Percentiles rank a stretch among this genome's conserved stretches.
Conservation (phyloP, 1,140 invertebrate genomes). For the Oncopodura yosiiana region DNA sequence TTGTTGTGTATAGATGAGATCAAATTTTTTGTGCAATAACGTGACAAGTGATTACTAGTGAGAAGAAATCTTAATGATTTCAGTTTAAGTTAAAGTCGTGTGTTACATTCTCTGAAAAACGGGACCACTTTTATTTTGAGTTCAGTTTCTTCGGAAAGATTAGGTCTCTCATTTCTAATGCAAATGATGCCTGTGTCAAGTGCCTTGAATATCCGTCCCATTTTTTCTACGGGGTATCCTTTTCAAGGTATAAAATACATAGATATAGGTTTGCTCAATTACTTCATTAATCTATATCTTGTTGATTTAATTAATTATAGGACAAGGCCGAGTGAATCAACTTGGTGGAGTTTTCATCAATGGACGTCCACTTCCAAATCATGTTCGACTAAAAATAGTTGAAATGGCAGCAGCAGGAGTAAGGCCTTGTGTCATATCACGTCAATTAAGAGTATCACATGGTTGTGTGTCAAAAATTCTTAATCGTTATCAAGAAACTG, state of each 20-base stretch:
- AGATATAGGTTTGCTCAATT: background rate
- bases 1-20: no score
- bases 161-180: no score
- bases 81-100: no score
- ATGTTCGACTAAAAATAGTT: constrained; percentile 45
- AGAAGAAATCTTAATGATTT: no score
- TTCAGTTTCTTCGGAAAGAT: no score
- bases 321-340: constrained; percentile 47
- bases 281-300: no score
- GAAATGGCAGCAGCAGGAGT: constrained; percentile 46
- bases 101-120: no score
- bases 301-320: constrained; percentile 30
- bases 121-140: no score
- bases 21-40: no score
- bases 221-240: constrained; percentile 38
- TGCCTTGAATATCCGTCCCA: constrained; percentile 37
- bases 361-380: constrained; percentile 45
- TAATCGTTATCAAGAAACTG: constrained; percentile 47
- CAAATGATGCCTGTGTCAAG: constrained; percentile 36
- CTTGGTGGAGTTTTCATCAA: constrained; percentile 49
- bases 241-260: constrained; percentile 36
- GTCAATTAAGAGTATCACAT: constrained; percentile 46
- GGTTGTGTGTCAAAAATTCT: constrained; percentile 48
- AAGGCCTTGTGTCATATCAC: constrained; percentile 45
- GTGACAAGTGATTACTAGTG: no score